Conservation (phyloP, 2,888 invertebrate species). For the Cephus runcator region DNA sequence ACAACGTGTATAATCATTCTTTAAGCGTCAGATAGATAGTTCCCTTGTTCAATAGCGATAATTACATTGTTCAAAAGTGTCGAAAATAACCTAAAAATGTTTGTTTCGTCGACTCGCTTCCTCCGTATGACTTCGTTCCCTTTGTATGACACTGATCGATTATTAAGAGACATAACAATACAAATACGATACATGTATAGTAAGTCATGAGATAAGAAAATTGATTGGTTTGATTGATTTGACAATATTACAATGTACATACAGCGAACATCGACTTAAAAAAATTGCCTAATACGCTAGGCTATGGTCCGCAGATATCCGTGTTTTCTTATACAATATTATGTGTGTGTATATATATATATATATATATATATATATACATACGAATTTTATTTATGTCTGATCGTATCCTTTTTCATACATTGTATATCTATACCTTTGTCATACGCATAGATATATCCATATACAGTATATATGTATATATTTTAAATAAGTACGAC, state of each 20-base stretch:
- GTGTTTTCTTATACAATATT: constrained; percentile 24
- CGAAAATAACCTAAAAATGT: background rate
- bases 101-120: background rate
- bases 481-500: background rate
- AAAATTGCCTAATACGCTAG: constrained; percentile 45
- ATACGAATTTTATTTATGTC: constrained; percentile 14
- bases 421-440: background rate
- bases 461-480: background rate
- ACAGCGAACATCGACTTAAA: constrained; percentile 44
- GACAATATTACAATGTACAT: constrained; percentile 24
- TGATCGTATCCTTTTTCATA: background rate
- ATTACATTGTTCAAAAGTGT: background rate
- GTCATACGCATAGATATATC: background rate
- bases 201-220: constrained; percentile 15
- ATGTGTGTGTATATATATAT: constrained; percentile 12
- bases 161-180: constrained; percentile 9
- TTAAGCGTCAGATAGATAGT: background rate
- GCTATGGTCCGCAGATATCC: constrained; percentile 47
- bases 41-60: background rate
- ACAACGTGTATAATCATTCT: background rate
- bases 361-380: too few relatives aligned
- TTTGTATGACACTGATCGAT: background rate
- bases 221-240: constrained; percentile 16
- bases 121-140: background rate
- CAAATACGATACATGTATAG: constrained; percentile 22